Percentiles rank a stretch among this genome's conserved stretches.
Evolutionary conservation across 1,140 invertebrate genomes (phyloP).

Genomic region (Manduca sexta): DNA sequence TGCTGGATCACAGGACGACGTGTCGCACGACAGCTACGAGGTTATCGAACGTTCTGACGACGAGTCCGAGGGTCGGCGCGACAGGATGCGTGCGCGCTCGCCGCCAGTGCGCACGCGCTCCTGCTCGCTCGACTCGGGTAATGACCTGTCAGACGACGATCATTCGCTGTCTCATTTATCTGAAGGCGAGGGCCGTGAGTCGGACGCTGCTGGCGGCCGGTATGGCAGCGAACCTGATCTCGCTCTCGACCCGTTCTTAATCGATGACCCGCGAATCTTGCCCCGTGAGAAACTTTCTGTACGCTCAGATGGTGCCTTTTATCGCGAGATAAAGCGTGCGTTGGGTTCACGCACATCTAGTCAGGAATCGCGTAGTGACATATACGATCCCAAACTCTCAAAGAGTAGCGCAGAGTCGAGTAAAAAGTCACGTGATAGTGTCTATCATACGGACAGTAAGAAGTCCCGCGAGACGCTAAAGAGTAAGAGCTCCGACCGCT

Average conservation of each 20-base stretch:
- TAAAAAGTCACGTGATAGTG: constrained; percentile 76
- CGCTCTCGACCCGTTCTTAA: constrained; percentile 77
- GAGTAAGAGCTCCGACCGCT: constrained; percentile 74
- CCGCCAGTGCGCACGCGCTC: constrained; percentile 70
- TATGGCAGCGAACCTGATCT: constrained; percentile 76
- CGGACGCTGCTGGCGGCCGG: constrained; percentile 62
- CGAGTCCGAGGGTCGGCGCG: constrained; percentile 69
- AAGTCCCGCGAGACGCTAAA: constrained; percentile 76
- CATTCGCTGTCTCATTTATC: constrained; percentile 72
- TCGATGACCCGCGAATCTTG: constrained; percentile 79
- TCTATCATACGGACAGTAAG: constrained; percentile 77
- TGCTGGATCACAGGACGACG: constrained; percentile 86
- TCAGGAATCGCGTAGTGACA: constrained; percentile 79
- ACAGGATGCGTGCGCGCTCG: constrained; percentile 36
- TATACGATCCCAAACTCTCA: constrained; percentile 77
- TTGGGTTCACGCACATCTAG: constrained; percentile 77
- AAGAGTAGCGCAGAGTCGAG: constrained; percentile 77
- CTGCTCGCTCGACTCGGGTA: constrained; percentile 80
- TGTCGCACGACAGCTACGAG: constrained; percentile 92
- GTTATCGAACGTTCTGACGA: constrained; percentile 84
- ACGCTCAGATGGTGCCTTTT: constrained; percentile 79
- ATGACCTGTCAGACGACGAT: constrained; percentile 80
- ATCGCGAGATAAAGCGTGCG: constrained; percentile 77
- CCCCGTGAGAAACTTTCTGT: constrained; percentile 79
- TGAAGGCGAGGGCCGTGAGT: constrained; percentile 50